Percentiles rank a stretch among this genome's conserved stretches.
Conservation (phyloP, 2,797 vertebrate species). For the Rhynchonycteris naso region DNA sequence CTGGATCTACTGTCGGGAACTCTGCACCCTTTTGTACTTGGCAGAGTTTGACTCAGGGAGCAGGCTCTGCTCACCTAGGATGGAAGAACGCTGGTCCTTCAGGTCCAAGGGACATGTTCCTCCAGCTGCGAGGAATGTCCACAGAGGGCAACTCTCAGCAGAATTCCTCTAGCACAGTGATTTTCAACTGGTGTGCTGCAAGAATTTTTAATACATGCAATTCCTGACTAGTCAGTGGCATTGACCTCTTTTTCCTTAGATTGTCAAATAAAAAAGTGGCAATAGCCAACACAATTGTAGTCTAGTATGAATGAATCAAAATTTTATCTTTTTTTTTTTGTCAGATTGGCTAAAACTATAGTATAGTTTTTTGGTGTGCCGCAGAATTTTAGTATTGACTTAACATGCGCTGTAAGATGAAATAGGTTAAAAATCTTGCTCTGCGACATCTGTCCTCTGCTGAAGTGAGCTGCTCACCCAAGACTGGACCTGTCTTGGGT, state of each 20-base stretch:
- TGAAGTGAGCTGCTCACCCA: neutral
- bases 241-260: no score
- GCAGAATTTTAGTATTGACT: neutral
- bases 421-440: neutral
- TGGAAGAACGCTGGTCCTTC: neutral
- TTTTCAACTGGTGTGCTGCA: neutral
- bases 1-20: neutral
- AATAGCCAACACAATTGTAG: neutral
- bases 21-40: neutral
- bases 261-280: no score
- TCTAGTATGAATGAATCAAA: neutral
- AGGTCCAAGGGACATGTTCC: neutral
- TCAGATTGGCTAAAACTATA: neutral
- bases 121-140: rapidly evolving
- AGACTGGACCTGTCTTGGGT: rapidly evolving
- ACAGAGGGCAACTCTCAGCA: rapidly evolving
- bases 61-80: neutral
- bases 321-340: neutral
- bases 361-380: neutral
- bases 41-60: rapidly evolving
- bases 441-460: neutral
- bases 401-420: neutral
- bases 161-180: neutral
- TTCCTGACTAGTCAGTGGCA: neutral
- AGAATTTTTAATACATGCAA: neutral